Evolutionary conservation across 2,888 invertebrate genomes (phyloP).

Genomic region (Fragum sueziense): DNA sequence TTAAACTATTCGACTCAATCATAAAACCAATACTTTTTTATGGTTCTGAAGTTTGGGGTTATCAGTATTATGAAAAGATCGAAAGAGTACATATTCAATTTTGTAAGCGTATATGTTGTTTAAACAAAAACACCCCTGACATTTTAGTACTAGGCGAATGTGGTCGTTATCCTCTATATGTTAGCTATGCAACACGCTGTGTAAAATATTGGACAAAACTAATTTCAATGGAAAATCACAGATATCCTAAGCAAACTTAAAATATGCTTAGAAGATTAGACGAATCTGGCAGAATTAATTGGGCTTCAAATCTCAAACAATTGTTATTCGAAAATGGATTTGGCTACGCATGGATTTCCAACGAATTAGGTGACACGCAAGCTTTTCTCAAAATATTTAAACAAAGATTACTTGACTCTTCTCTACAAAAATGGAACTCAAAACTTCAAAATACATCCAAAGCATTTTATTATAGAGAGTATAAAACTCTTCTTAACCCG

Average conservation of each 20-base stretch:
- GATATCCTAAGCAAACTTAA: not conserved
- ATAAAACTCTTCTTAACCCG: no score
- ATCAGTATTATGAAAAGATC: not conserved
- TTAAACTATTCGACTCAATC: conserved; percentile 2
- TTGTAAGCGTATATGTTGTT: not conserved
- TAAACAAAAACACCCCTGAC: not conserved
- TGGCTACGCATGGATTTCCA: not conserved
- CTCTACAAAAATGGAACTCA: no score
- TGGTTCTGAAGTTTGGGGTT: not conserved
- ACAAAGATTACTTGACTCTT: no score
- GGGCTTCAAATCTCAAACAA: not conserved
- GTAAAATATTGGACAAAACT: conserved; percentile 4
- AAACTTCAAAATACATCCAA: no score
- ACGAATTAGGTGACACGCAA: no score
- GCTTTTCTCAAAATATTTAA: no score
- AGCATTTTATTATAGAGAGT: no score
- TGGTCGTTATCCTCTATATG: not conserved
- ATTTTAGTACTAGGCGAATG: not conserved
- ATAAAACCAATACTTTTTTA: not conserved
- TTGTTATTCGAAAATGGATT: no score
- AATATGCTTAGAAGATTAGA: not conserved
- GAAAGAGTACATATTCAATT: not conserved
- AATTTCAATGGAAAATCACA: not conserved
- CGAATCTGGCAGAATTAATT: not conserved
- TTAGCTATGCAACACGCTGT: no score